Percentiles rank a stretch among this genome's conserved stretches.
phyloP scores from a whole-genome alignment of 1,140 invertebrate genomes.

The Drosophila pseudoobscura region DNA sequence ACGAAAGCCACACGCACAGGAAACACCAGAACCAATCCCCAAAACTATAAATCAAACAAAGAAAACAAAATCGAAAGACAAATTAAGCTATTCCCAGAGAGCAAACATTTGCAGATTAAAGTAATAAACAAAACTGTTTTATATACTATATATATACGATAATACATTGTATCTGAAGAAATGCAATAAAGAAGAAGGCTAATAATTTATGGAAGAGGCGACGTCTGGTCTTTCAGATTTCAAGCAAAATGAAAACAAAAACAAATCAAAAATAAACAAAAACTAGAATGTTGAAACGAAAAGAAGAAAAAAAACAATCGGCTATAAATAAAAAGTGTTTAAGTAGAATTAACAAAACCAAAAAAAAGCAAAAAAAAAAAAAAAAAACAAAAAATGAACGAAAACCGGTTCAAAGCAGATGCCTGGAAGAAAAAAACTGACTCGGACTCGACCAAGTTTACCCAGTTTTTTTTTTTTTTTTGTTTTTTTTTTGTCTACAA shows the following conservation, averaged over 20 bases:
- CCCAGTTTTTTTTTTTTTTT: constrained; percentile 48
- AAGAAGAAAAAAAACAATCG: constrained; percentile 18
- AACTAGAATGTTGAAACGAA: constrained; percentile 27
- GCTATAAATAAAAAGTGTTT: constrained; percentile 68
- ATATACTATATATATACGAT: not conserved
- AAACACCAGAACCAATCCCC: constrained; percentile 27
- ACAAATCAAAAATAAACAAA: constrained; percentile 33
- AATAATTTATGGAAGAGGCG: constrained; percentile 40
- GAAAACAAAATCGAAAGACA: constrained; percentile 28
- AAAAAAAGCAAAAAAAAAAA: constrained; percentile 21
- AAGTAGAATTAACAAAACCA: constrained; percentile 46
- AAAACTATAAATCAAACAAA: constrained; percentile 36
- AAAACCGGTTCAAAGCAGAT: constrained; percentile 61
- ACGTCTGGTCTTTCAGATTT: constrained; percentile 50
- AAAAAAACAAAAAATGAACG: not conserved
- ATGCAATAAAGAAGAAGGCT: constrained; percentile 11
- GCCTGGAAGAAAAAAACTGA: constrained; percentile 9
- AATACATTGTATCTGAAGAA: constrained; percentile 24
- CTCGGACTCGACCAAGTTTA: constrained; percentile 53
- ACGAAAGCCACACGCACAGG: constrained; percentile 12
- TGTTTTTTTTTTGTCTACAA: constrained; percentile 7
- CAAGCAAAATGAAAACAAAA: constrained; percentile 11
- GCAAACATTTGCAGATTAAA: constrained; percentile 24
- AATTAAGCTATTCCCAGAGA: constrained; percentile 45
- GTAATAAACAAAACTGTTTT: constrained; percentile 27